Base-by-base conservation (phyloP, 2,113 vertebrate genomes). In the Anas platyrhynchos region DNA sequence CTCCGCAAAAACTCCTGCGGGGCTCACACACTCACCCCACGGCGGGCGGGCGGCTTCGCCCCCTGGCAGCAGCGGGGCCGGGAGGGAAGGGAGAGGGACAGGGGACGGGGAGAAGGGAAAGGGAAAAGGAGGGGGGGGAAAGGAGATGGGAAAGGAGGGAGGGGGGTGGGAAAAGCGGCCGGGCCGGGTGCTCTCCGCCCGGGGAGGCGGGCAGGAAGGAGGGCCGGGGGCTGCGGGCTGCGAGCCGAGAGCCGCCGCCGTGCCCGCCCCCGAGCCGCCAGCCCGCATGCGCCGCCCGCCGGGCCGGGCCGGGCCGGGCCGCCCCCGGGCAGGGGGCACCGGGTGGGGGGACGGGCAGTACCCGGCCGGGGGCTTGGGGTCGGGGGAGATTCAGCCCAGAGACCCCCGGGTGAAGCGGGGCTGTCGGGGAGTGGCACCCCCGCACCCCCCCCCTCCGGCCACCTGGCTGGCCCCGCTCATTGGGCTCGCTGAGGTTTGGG, bases 1-100 rank as follows among this genome's bases (percentile, higher is more conserved):
- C 83, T 96, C 92, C 94, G 78, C 96, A 66, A 92, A 92, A 98
- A 96, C 94, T 97, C 96, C 61, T 43, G 54, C 96, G 92, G 96
- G 86, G 46, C 46, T 50, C 56, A 46, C 20, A 90, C 93, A 92
- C 93, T 94, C 68, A 94, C 93, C 90, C 68, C 58, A 41, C 38
- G 38, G 38, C 38, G 38, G 66, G 91, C 67, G 94, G 87, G 78
- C 91, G 87, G 93, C 76, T 83, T 92, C 71, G 97, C 75, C 89
- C 88, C 88, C 92, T 73, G 71, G 65, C 78, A 75, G 56, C 78
- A 48, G 46, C 46, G 83, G 91, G 67, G 91, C 86, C 73, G 62
- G 86, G 90, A 86, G 82, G 59, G 89, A 82, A 65, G 69, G 59
- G 82, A 63, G 46, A 48, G 46, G 46, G 46, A 48, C 13, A 48